Evolutionary conservation across 2,888 invertebrate species (phyloP).

Genomic region (Agrilus biguttatus): DNA sequence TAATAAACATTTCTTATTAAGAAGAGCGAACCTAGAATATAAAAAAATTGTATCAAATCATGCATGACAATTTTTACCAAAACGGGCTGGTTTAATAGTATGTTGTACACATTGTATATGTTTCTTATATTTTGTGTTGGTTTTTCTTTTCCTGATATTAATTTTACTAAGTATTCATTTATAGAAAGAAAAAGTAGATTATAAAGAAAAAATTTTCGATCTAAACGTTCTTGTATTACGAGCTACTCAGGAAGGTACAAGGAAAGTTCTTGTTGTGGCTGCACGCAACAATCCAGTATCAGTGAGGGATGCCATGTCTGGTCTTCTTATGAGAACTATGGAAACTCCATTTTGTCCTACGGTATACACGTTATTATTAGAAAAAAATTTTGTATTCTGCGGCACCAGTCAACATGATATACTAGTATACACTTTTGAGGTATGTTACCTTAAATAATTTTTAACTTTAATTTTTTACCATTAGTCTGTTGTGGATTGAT

Average conservation of each 20-base stretch:
- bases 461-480: not conserved
- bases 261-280: slow-evolving; percentile 54
- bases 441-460: slow-evolving; percentile 30
- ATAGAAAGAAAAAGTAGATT: slow-evolving; percentile 19
- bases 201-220: slow-evolving; percentile 27
- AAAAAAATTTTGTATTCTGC: slow-evolving; percentile 56
- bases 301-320: slow-evolving; percentile 57
- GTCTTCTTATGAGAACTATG: slow-evolving; percentile 51
- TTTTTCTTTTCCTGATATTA: slow-evolving; percentile 1
- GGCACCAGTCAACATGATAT: slow-evolving; percentile 61
- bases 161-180: slow-evolving; percentile 2
- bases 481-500: too few species aligned
- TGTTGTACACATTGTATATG: too few species aligned
- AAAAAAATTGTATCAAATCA: too few species aligned
- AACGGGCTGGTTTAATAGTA: too few species aligned
- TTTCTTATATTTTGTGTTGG: too few species aligned
- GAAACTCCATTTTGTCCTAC: slow-evolving; percentile 42
- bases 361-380: slow-evolving; percentile 55
- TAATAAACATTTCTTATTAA: too few species aligned
- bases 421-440: slow-evolving; percentile 60
- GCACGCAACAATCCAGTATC: slow-evolving; percentile 54
- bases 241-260: slow-evolving; percentile 57
- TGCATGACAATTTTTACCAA: too few species aligned
- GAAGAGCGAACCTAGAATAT: too few species aligned
- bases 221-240: slow-evolving; percentile 53